Evolutionary conservation across 2,113 vertebrate species (phyloP).

Genomic region (Puffinus mauretanicus): DNA sequence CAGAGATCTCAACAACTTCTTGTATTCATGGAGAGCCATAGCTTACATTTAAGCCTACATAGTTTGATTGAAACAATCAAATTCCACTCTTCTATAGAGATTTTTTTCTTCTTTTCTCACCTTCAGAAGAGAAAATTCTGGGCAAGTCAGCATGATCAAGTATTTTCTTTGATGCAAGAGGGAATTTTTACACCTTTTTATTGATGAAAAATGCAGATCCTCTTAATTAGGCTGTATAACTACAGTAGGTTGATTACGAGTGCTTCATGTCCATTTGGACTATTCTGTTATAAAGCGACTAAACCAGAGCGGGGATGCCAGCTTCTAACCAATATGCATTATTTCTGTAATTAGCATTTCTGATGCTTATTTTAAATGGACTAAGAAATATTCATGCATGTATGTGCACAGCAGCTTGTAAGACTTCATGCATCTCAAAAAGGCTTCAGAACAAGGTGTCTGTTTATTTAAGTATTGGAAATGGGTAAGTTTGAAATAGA

Average conservation of each 20-base stretch:
- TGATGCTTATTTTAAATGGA: neutral
- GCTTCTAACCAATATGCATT: neutral
- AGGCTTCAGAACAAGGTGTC: neutral
- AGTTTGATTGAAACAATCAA: neutral
- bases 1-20: neutral
- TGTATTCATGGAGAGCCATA: neutral
- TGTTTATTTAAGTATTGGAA: neutral
- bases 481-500: neutral
- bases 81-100: neutral
- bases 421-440: neutral
- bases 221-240: neutral
- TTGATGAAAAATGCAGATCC: neutral
- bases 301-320: neutral
- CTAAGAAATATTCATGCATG: neutral
- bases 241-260: neutral
- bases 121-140: neutral
- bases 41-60: neutral
- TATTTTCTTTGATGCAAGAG: neutral
- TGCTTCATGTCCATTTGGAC: neutral
- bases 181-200: neutral
- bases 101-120: neutral
- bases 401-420: neutral
- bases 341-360: neutral
- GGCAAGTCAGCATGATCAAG: neutral
- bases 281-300: neutral